phyloP scores from a whole-genome alignment of 2,888 invertebrate genomes.

The Cecidostiba fungosa region DNA sequence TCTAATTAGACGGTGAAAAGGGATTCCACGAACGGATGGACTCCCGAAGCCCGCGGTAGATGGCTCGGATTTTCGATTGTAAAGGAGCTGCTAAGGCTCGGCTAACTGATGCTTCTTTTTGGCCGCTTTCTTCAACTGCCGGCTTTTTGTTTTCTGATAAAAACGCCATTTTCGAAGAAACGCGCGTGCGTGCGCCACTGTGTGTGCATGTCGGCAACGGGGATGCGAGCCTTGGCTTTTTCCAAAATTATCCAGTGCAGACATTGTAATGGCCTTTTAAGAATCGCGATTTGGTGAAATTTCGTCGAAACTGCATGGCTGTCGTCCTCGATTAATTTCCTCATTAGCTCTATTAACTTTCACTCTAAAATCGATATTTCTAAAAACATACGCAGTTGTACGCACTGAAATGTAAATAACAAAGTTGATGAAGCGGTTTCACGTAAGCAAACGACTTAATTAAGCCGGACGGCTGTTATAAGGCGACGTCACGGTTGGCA shows the following conservation, averaged over 20 bases:
- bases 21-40: conserved; percentile 65
- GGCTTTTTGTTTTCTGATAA: conserved; percentile 56
- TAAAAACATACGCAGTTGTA: too few species aligned
- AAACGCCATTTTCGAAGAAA: conserved; percentile 54
- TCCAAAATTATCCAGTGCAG: background rate
- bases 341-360: conserved; percentile 6
- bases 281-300: background rate
- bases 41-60: conserved; percentile 34
- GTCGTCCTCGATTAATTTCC: background rate
- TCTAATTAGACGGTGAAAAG: conserved; percentile 76
- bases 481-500: conserved; percentile 8
- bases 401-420: background rate
- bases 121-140: background rate
- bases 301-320: background rate
- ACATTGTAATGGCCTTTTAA: background rate
- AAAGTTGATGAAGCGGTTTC: conserved; percentile 17
- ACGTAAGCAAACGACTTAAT: conserved; percentile 59
- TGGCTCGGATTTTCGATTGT: conserved; percentile 55
- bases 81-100: conserved; percentile 9
- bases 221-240: background rate
- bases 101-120: background rate
- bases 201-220: background rate
- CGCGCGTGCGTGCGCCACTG: conserved; percentile 22
- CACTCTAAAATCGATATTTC: conserved; percentile 39
- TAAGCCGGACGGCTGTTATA: conserved; percentile 11